Conservation (phyloP, 2,113 vertebrate species). For the human region DNA sequence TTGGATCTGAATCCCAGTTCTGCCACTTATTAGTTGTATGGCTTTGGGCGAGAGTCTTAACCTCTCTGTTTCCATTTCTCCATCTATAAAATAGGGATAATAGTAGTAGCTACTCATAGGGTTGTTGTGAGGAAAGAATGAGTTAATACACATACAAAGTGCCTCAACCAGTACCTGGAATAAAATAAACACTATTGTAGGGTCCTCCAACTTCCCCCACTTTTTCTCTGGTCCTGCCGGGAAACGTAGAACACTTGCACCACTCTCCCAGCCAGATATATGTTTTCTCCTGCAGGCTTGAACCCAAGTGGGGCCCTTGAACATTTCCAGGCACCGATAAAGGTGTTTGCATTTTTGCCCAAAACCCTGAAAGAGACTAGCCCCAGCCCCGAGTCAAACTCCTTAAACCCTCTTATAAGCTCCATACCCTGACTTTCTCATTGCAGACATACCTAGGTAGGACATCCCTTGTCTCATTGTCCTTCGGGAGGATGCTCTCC, state of each 20-base stretch:
- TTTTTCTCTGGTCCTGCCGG: neutral
- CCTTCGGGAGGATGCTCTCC: too few species aligned
- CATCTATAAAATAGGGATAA: neutral
- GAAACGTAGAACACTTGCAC: too few species aligned
- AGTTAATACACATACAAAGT: neutral
- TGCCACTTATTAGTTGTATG: neutral
- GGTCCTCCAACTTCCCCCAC: too few species aligned
- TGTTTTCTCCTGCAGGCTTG: neutral
- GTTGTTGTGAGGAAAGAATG: neutral
- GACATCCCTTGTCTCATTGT: neutral
- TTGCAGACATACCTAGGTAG: neutral
- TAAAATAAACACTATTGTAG: neutral
- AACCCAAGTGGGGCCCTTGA: neutral
- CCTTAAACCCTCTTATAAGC: neutral
- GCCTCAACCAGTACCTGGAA: neutral
- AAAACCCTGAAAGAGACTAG: neutral
- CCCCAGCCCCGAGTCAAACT: neutral
- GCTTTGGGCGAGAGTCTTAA: neutral
- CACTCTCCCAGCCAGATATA: neutral
- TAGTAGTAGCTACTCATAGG: neutral
- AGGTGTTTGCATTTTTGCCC: neutral
- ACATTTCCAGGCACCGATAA: neutral
- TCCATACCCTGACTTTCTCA: too few species aligned
- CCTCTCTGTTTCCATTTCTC: neutral
- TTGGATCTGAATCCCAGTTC: neutral